Percentiles rank a stretch among this genome's conserved stretches.
These are phyloP conservation scores for Acleris literana DNA, from an alignment of 2,888 invertebrate genomes.

Conservation along the genomic window DNA sequence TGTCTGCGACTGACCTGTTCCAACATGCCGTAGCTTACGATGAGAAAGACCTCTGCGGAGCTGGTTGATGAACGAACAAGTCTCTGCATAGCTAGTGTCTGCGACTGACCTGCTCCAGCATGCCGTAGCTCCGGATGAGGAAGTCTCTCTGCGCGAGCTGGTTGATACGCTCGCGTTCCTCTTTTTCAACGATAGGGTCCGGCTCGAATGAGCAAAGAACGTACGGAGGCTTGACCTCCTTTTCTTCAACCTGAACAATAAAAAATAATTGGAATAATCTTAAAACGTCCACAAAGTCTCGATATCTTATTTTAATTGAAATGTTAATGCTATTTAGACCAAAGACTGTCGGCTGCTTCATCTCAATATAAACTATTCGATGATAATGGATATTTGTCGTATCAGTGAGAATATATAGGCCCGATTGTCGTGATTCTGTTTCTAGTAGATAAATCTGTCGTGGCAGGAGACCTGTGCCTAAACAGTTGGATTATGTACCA, in stretches of 20 bases:
- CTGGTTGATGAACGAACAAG: background rate
- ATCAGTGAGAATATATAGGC: no score
- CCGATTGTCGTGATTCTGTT: no score
- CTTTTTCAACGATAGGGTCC: conserved; percentile 86
- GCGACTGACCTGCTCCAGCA: conserved; percentile 84
- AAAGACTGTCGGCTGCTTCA: no score
- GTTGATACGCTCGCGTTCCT: conserved; percentile 88
- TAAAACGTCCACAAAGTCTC: no score
- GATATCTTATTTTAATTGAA: no score
- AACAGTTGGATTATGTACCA: no score
- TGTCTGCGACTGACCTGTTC: conserved; percentile 77
- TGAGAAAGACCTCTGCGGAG: conserved; percentile 79
- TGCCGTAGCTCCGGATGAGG: conserved; percentile 87
- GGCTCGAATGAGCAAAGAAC: conserved; percentile 85
- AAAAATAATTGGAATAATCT: background rate
- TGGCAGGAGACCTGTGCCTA: no score
- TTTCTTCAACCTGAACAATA: conserved; percentile 54
- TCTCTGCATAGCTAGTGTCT: background rate
- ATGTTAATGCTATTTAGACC: no score
- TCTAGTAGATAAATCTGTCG: no score
- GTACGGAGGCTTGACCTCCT: conserved; percentile 60
- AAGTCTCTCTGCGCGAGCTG: conserved; percentile 87
- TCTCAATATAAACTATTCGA: no score
- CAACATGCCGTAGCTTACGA: conserved; percentile 87
- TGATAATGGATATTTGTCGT: no score